Evolutionary conservation across 2,113 vertebrate genomes (phyloP).

Genomic region (Mastomys natalensis): DNA sequence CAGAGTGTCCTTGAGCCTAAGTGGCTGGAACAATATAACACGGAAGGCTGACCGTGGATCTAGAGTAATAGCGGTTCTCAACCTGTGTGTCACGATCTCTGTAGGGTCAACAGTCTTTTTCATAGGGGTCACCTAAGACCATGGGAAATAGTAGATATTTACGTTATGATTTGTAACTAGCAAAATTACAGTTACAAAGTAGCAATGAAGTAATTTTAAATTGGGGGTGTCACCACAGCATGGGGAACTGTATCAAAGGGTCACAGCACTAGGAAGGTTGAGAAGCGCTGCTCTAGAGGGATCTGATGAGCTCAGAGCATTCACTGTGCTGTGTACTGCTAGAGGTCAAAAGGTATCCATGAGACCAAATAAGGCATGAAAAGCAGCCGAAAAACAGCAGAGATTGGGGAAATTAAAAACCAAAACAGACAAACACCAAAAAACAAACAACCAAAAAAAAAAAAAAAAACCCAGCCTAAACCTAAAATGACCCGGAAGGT

Average conservation of each 20-base stretch:
- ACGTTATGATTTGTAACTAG: not conserved
- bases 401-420: not conserved
- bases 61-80: not conserved
- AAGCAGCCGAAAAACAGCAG: not conserved
- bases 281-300: not conserved
- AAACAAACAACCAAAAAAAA: not conserved
- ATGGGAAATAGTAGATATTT: not conserved
- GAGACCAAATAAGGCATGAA: not conserved
- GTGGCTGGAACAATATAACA: accelerated
- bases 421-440: not conserved
- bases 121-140: not conserved
- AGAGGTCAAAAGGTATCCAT: not conserved
- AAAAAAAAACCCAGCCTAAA: not conserved
- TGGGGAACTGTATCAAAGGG: not conserved
- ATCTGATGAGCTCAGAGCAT: not conserved
- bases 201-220: not conserved
- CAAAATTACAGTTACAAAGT: not conserved
- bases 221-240: not conserved
- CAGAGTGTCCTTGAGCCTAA: not conserved
- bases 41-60: no score
- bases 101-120: not conserved
- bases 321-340: accelerated
- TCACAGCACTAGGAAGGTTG: not conserved
- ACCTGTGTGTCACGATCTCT: not conserved
- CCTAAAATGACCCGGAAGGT: not conserved